These are phyloP conservation scores for Phoeniculus purpureus DNA, from an alignment of 2,797 vertebrate species.

Conservation along the genomic window DNA sequence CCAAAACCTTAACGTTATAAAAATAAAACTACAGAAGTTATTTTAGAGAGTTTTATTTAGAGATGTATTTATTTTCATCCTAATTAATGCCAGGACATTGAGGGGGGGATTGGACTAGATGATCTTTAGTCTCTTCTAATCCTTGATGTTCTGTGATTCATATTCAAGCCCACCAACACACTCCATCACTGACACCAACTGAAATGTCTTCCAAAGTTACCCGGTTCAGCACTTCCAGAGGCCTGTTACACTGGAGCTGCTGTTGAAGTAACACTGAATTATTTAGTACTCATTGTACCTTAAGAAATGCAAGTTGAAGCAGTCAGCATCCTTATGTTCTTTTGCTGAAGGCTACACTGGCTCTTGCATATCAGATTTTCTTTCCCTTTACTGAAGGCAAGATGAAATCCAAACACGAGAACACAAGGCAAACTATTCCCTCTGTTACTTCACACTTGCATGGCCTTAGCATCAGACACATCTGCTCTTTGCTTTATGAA, in stretches of 20 bases:
- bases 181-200: neutral
- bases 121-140: too few relatives aligned
- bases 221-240: neutral
- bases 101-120: too few relatives aligned
- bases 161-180: neutral
- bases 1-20: neutral
- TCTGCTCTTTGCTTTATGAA: neutral
- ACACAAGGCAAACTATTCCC: neutral
- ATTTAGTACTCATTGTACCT: slow-evolving; percentile 42
- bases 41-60: too few relatives aligned
- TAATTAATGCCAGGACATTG: neutral
- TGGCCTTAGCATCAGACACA: neutral
- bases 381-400: neutral
- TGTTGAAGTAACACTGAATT: slow-evolving; percentile 49
- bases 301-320: slow-evolving; percentile 1
- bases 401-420: neutral
- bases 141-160: neutral
- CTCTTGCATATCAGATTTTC: neutral
- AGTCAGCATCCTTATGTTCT: slow-evolving; percentile 12
- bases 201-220: neutral
- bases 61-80: neutral
- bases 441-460: neutral
- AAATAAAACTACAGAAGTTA: too few relatives aligned
- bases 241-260: neutral
- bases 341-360: neutral